Conservation (phyloP, 2,113 vertebrate species). For the Grammomys surdaster region DNA sequence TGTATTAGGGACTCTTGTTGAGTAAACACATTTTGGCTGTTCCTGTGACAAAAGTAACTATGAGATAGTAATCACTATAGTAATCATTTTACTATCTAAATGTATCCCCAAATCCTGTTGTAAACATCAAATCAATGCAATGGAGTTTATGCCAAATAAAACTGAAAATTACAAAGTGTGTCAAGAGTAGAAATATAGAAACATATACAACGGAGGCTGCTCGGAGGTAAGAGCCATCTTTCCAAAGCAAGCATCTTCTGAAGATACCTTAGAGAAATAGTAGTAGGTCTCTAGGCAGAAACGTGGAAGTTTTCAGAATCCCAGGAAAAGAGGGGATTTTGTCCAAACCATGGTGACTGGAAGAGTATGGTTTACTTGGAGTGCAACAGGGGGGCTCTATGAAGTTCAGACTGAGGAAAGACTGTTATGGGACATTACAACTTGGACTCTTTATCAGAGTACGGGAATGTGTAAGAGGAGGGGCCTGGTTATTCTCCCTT, state of each 20-base stretch:
- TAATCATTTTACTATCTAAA: not conserved
- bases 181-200: not conserved
- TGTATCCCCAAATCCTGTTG: not conserved
- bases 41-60: not conserved
- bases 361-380: not conserved
- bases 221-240: not conserved
- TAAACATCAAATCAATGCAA: not conserved
- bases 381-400: not conserved
- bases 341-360: not conserved
- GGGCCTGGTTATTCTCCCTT: not conserved
- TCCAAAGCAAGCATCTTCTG: not conserved
- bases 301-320: not conserved
- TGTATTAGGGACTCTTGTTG: not conserved
- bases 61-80: not conserved
- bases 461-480: not conserved
- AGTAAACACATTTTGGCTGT: not conserved
- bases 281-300: not conserved
- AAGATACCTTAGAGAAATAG: slow-evolving; percentile 23
- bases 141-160: not conserved
- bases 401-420: not conserved
- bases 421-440: not conserved
- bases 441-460: not conserved
- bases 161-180: not conserved
- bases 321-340: not conserved
- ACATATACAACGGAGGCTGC: not conserved